Base-by-base conservation (phyloP, 2,113 vertebrate genomes). In the Antechinus stuartii region DNA sequence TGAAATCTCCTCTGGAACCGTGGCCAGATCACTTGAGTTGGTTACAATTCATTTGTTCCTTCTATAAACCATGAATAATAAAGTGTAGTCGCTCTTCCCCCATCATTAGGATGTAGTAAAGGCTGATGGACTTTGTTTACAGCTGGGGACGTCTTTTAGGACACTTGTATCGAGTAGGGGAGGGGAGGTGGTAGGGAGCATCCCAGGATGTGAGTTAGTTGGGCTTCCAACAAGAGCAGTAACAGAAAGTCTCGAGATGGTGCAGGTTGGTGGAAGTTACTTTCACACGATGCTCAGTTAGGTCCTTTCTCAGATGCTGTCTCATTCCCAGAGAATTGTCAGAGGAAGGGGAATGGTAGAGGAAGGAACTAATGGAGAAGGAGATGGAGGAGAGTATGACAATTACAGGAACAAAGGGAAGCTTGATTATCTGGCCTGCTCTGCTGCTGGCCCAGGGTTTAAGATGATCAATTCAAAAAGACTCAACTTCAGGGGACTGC, bases 51-150 rank as follows among this genome's bases (percentile, higher is more conserved):
- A 2, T 91, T 95, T 91, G 11, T 47, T 89, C 26, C 23, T 53
- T 94, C 8, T 96, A 61, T 47, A 91, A 96, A 95, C 93, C 90
- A 53, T 27, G 10, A 93, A 89, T 92, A 89, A 6, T 10, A 54
- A 35, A 76, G 61, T 9, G 1, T 14, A 5, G 92, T 2, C 49
- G 24, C 12, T 93, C 2, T 90, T 10, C 16, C 52, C 92, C 3
- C 92, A 54, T 49, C 93, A 84, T 2, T 3, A 95, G 53, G 35
- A 90, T 93, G 23, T 50, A 92, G 2, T 95, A 90, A 93, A 10
- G 19, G 23, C 10, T 92, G 30, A 84, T 92, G 84, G 11, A 90
- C 26, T 92, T 93, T 95, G 91, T 96, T 96, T 27, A 94, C 9
- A 93, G 8, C 35, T 96, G 91, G 54, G 57, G 27, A 61, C 25